Conservation (phyloP, 1,140 invertebrate species). For the Hylaeus anthracinus region DNA sequence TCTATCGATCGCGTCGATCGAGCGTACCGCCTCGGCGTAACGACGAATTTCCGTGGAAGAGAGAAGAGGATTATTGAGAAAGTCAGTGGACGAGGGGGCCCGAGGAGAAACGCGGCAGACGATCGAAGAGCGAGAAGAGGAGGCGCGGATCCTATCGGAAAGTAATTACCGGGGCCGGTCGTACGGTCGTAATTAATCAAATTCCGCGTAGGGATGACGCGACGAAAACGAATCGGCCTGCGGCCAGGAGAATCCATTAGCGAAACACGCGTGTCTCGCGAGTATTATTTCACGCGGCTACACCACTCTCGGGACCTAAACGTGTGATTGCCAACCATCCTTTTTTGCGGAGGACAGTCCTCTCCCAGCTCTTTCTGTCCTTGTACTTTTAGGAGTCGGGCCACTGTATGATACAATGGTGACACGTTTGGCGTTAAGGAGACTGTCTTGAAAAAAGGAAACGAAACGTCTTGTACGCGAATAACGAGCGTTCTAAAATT, state of each 20-base stretch:
- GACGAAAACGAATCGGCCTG: constrained; percentile 73
- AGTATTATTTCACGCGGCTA: constrained; percentile 56
- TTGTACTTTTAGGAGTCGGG: too few relatives aligned
- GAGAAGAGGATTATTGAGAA: constrained; percentile 42
- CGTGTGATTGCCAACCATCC: background rate
- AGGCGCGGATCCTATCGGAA: constrained; percentile 71
- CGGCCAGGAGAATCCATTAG: constrained; percentile 75
- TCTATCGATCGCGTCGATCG: constrained; percentile 54
- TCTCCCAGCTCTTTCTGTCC: too few relatives aligned
- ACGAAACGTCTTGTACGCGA: too few relatives aligned
- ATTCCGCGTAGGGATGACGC: constrained; percentile 76
- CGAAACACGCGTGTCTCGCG: constrained; percentile 69
- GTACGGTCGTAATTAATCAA: constrained; percentile 76
- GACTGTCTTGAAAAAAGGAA: too few relatives aligned
- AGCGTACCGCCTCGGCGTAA: constrained; percentile 18
- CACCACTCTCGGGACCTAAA: background rate
- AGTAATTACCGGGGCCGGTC: constrained; percentile 73
- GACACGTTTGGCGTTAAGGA: too few relatives aligned
- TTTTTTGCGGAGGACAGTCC: too few relatives aligned
- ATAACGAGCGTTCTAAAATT: too few relatives aligned
- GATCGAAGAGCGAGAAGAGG: constrained; percentile 35
- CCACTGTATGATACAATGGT: too few relatives aligned
- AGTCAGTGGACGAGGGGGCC: constrained; percentile 3
- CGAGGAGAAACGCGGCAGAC: constrained; percentile 27
- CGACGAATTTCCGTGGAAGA: constrained; percentile 62